Evolutionary conservation across 2,888 invertebrate species (phyloP).

Genomic region (Drosophila maculinotata): DNA sequence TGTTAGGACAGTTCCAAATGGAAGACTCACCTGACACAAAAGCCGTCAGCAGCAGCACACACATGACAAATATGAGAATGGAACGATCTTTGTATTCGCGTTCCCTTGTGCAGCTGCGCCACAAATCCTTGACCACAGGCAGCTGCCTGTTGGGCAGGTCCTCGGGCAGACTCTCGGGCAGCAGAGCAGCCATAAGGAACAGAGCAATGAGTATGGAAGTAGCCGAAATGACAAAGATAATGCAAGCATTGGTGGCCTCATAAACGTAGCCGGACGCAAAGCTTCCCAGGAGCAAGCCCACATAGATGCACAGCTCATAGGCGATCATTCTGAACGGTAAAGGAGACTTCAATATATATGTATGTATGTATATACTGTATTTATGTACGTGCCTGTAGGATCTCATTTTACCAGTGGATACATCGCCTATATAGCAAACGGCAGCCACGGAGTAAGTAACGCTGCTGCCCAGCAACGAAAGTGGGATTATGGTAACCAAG

Average conservation of each 20-base stretch:
- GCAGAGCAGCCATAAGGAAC: constrained; percentile 60
- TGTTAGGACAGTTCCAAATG: background rate
- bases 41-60: constrained; percentile 64
- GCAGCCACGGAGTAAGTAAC: constrained; percentile 87
- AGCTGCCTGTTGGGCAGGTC: background rate
- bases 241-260: constrained; percentile 75
- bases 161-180: constrained; percentile 82
- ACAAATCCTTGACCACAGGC: constrained; percentile 65
- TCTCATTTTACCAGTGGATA: constrained; percentile 87
- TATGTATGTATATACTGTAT: too few relatives aligned
- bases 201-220: constrained; percentile 61
- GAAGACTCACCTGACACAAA: constrained; percentile 75
- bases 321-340: constrained; percentile 86
- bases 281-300: constrained; percentile 88
- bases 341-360: background rate
- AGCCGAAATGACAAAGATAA: constrained; percentile 78
- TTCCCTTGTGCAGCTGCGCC: constrained; percentile 68
- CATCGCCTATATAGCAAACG: constrained; percentile 89
- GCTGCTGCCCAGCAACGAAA: constrained; percentile 87
- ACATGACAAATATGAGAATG: constrained; percentile 74
- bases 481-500: constrained; percentile 86
- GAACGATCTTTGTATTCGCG: constrained; percentile 70
- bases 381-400: constrained; percentile 86
- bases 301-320: constrained; percentile 87
- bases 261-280: constrained; percentile 87